Base-by-base conservation (phyloP, 2,888 invertebrate genomes). In the Tinea semifulvella region DNA sequence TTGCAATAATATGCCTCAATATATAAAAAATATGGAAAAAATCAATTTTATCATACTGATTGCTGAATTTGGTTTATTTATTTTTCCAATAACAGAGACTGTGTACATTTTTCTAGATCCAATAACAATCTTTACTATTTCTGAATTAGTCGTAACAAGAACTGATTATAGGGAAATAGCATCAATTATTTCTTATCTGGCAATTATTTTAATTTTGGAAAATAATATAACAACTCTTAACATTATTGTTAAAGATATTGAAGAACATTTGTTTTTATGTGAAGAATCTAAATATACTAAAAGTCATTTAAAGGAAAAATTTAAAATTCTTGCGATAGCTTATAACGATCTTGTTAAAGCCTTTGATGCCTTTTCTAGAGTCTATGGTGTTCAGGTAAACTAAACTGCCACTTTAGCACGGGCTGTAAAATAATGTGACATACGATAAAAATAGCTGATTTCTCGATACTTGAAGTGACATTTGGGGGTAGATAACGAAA, bases 301-400 rank as follows among this genome's bases (percentile, higher is more conserved):
- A 13, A 14, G 13, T 13, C 11, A 36, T 36, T 36, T 36, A 2
- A 18, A 36, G 17, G 18, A 36, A 2, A 17, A 10, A 36, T 3
- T 36, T 14, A 36, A 18, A 36, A 4, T 18, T 18, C 17, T 36
- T 18, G 6, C 17, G 16, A 10, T 2, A 2, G 10, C 7, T 16
- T 36, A 36, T 10, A 36, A 36, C 18, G n/a, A 36, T 18, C 18
- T 36, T 3, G 16, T 36, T 10, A n/a, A 3, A 18, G 36, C 18
- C 10, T 18, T 36, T 18, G 10, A 36, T 36, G 2, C n/a, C 17
- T 36, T 36, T 10, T 36, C 17, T 36, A 18, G n/a, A 18, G 18
- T 36, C 10, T 36, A 36, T 36, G 10, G 36, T 18, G 7, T 18
- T 2, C 36, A 36, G 36, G 36, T 36, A 36, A 36, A 18, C 18